A percentile compares a stretch with the other conserved stretches of the same genome.
These are phyloP conservation scores for Nilaparvata lugens DNA, from an alignment of 1,140 invertebrate genomes.

Conservation along the genomic window DNA sequence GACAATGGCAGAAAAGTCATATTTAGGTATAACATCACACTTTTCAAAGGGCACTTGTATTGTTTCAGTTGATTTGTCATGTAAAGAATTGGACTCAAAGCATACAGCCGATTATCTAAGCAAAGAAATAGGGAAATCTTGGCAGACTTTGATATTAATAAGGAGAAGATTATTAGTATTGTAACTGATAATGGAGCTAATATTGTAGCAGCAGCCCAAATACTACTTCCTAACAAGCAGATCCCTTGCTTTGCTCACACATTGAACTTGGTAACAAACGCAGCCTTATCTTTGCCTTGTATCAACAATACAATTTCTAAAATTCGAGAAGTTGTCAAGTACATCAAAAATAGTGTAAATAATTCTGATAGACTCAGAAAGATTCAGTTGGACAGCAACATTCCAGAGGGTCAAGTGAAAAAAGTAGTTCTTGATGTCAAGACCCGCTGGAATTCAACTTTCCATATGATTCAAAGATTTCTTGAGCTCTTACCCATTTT, in stretches of 20 bases:
- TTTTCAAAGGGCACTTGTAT: neutral
- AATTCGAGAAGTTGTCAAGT: neutral
- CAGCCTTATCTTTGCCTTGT: neutral
- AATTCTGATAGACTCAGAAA: slow-evolving; percentile 1
- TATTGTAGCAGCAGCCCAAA: slow-evolving; percentile 25
- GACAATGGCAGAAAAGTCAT: slow-evolving; percentile 2
- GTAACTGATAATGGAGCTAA: slow-evolving; percentile 33
- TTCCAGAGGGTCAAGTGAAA: neutral
- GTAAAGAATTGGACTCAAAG: slow-evolving; percentile 15
- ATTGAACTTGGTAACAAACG: neutral
- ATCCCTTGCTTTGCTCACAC: slow-evolving; percentile 18
- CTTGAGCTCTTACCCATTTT: slow-evolving; percentile 28
- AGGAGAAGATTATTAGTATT: slow-evolving; percentile 31
- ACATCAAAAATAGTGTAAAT: neutral
- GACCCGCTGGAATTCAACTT: slow-evolving; percentile 31
- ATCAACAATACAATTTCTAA: neutral
- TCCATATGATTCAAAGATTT: slow-evolving; percentile 34
- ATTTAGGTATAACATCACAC: slow-evolving; percentile 11
- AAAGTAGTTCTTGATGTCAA: too few relatives aligned
- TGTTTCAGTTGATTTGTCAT: slow-evolving; percentile 12
- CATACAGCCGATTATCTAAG: slow-evolving; percentile 30
- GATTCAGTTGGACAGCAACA: neutral
- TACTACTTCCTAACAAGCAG: neutral
- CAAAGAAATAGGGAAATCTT: slow-evolving; percentile 24
- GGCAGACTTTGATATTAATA: slow-evolving; percentile 28